These are phyloP conservation scores for Euschistus heros DNA, from an alignment of 1,140 invertebrate genomes.

Conservation along the genomic window DNA sequence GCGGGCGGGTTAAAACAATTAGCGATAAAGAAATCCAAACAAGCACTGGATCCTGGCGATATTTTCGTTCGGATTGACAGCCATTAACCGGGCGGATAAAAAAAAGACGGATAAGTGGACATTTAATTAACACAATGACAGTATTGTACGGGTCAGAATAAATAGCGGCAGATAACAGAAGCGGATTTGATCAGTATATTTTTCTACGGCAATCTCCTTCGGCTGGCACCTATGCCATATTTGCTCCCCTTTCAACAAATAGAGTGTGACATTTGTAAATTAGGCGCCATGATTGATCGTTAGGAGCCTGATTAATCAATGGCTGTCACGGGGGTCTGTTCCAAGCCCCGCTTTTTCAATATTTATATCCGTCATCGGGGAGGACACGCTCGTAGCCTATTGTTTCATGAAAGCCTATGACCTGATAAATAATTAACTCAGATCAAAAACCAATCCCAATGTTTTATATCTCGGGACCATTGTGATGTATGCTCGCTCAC, in stretches of 20 bases:
- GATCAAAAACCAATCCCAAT: constrained; percentile 12
- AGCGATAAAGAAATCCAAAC: constrained; percentile 10
- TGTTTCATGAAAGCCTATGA: constrained; percentile 12
- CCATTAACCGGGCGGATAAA: constrained; percentile 6
- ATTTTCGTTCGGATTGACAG: constrained; percentile 7
- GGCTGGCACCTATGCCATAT: constrained; percentile 10
- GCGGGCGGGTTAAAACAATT: too few species aligned
- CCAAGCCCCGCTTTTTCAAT: constrained; percentile 8
- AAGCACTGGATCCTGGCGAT: constrained; percentile 4
- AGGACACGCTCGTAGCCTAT: background rate
- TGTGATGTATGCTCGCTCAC: background rate
- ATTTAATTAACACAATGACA: constrained; percentile 17
- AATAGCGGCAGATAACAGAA: constrained; percentile 5
- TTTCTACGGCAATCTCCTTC: background rate
- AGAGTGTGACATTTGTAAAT: constrained; percentile 17
- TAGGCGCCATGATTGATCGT: constrained; percentile 7
- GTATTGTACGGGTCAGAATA: constrained; percentile 14
- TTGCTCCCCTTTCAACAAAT: constrained; percentile 5
- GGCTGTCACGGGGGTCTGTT: constrained; percentile 11
- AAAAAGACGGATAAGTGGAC: constrained; percentile 10
- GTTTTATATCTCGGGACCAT: background rate
- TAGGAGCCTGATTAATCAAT: constrained; percentile 6
- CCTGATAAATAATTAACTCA: constrained; percentile 10
- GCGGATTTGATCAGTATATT: background rate
- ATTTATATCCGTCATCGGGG: constrained; percentile 12